phyloP scores from a whole-genome alignment of 2,113 vertebrate species.

The Hemibates koningsi region DNA sequence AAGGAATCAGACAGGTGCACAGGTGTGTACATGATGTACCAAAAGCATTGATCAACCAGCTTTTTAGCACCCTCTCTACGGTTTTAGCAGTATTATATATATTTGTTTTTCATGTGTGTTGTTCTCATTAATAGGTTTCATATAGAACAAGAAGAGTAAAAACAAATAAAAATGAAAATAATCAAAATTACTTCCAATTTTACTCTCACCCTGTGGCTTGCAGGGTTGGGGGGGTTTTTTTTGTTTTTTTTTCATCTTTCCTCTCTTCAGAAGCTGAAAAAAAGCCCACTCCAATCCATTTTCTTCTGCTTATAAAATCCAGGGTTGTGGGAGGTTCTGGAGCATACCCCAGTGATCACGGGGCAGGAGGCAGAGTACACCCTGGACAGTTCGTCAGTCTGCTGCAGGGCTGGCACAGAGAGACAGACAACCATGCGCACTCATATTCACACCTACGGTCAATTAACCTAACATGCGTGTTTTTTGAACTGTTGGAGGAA shows the following conservation, averaged over 20 bases:
- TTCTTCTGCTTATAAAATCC: not conserved
- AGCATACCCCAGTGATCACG: not conserved
- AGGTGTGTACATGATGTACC: not conserved
- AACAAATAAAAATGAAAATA: not conserved
- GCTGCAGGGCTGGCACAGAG: not conserved
- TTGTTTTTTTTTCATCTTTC: not conserved
- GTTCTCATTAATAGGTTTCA: not conserved
- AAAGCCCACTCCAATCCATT: not conserved
- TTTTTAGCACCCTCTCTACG: not conserved
- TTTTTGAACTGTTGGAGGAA: not conserved
- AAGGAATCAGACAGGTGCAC: not conserved
- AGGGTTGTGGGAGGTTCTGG: not conserved
- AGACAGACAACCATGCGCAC: not conserved
- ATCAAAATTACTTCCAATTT: not conserved
- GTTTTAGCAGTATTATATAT: not conserved
- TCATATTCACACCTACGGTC: not conserved
- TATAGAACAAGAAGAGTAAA: not conserved
- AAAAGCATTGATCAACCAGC: not conserved
- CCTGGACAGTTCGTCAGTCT: not conserved
- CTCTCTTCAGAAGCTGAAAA: not conserved
- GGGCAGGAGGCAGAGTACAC: not conserved
- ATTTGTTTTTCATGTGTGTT: not conserved
- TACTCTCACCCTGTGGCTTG: not conserved
- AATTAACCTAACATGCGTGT: not conserved
- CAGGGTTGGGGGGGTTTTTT: rapidly evolving